phyloP scores from a whole-genome alignment of 2,888 invertebrate genomes.

The Bimastos eiseni region DNA sequence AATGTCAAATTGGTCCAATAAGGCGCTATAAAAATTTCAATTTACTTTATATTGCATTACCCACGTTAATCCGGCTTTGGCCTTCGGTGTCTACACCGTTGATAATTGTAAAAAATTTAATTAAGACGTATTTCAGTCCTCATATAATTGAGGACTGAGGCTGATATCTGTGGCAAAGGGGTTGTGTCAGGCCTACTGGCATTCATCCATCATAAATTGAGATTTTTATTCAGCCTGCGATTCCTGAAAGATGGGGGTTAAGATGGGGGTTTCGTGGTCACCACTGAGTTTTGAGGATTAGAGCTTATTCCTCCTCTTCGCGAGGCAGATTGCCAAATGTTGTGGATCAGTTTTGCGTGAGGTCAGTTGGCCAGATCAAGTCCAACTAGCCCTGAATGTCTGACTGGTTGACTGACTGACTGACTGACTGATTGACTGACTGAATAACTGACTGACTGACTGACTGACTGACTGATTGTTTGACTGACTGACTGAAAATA shows the following conservation, averaged over 20 bases:
- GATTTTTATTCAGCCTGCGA: neutral
- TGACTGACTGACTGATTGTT: no score
- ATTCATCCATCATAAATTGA: neutral
- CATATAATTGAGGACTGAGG: neutral
- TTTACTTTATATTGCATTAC: neutral
- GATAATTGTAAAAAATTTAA: neutral
- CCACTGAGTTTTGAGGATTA: neutral
- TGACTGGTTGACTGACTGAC: no score
- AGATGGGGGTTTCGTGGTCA: neutral
- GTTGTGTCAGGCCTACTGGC: no score
- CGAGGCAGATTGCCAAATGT: neutral
- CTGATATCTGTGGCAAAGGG: no score
- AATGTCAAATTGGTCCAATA: no score
- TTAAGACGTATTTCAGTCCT: neutral
- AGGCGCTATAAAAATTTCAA: no score
- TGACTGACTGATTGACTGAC: no score
- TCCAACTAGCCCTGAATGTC: neutral
- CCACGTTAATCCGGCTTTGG: neutral
- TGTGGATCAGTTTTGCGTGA: neutral
- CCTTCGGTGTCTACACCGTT: neutral
- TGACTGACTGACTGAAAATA: no score
- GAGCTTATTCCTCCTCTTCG: neutral
- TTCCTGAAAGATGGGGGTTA: neutral
- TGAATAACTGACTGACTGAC: no score
- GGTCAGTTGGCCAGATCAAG: neutral